Conservation (phyloP, 2,797 vertebrate genomes). For the Chaenodraco wilsoni region DNA sequence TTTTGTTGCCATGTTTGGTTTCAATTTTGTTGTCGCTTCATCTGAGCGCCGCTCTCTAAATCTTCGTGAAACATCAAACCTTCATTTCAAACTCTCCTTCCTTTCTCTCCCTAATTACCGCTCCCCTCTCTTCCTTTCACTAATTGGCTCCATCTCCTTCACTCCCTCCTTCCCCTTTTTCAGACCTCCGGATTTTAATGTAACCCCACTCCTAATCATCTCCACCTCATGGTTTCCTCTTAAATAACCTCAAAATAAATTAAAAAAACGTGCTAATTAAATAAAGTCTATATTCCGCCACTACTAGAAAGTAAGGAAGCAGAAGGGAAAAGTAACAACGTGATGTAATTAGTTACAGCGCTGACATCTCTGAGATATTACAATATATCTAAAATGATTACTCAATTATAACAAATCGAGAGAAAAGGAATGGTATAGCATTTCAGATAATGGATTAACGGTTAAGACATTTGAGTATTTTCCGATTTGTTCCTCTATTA, state of each 20-base stretch:
- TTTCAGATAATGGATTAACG: neutral
- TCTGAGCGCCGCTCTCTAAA: conserved; percentile 50
- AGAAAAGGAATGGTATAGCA: neutral
- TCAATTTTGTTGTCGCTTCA: conserved; percentile 66
- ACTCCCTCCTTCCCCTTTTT: conserved; percentile 55
- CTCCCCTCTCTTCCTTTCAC: conserved; percentile 73
- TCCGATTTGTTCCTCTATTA: neutral
- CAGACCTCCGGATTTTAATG: conserved; percentile 70
- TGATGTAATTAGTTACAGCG: neutral
- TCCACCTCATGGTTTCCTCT: conserved; percentile 33
- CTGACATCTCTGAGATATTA: neutral
- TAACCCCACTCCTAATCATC: conserved; percentile 25
- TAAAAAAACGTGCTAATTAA: conserved; percentile 35
- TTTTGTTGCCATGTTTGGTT: conserved; percentile 68
- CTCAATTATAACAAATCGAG: neutral
- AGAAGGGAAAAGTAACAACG: neutral
- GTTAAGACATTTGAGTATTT: neutral
- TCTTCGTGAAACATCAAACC: conserved; percentile 67
- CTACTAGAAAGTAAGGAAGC: conserved; percentile 22
- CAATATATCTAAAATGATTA: neutral
- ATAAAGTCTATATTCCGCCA: conserved; percentile 31
- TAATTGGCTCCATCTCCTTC: conserved; percentile 77
- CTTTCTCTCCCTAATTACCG: conserved; percentile 73
- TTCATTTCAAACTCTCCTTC: conserved; percentile 60
- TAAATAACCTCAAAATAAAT: conserved; percentile 59